Percentiles rank a stretch among this genome's conserved stretches.
phyloP scores from a whole-genome alignment of 1,140 invertebrate genomes.

The Cydia pomonella region DNA sequence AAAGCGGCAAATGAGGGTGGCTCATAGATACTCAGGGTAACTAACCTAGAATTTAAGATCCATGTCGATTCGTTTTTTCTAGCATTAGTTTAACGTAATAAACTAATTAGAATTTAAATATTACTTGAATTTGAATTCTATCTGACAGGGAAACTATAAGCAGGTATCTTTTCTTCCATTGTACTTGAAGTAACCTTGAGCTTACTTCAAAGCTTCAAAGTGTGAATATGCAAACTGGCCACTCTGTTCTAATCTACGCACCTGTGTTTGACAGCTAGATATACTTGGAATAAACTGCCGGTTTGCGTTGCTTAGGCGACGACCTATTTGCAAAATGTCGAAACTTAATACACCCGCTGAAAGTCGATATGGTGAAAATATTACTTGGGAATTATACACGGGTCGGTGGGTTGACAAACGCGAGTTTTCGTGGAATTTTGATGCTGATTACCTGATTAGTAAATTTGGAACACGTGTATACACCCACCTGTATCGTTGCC shows the following conservation, averaged over 20 bases:
- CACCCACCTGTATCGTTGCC: no score
- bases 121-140: no score
- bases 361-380: constrained; percentile 1
- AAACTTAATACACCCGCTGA: background rate
- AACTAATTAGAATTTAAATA: no score
- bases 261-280: constrained; percentile 30
- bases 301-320: constrained; percentile 18
- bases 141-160: no score
- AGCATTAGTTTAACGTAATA: no score
- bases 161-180: background rate
- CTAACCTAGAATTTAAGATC: no score
- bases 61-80: no score
- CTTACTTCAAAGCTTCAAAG: background rate
- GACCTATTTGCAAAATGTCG: constrained; percentile 28
- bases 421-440: background rate
- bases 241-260: background rate
- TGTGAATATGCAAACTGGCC: background rate
- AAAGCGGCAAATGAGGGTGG: no score
- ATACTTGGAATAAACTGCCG: constrained; percentile 13
- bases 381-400: background rate
- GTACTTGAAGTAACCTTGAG: background rate
- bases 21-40: no score
- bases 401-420: background rate
- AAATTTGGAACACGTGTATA: no score
- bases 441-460: background rate